Conservation (phyloP, 2,113 vertebrate species). For the Delphinapterus leucas region DNA sequence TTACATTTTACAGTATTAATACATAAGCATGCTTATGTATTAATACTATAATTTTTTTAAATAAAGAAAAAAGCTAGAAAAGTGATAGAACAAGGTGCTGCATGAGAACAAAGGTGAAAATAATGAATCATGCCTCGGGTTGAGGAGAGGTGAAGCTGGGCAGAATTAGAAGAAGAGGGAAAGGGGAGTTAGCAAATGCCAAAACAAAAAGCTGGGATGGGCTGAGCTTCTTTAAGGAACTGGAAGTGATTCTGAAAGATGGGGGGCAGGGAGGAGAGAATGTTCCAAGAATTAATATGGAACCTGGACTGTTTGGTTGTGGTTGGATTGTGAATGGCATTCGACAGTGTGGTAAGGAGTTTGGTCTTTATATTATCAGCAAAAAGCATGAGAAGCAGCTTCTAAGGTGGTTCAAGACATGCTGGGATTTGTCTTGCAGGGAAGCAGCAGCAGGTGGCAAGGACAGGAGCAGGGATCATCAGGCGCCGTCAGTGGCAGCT, state of each 20-base stretch:
- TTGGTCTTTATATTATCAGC: not conserved
- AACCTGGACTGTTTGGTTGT: not conserved
- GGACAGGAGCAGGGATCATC: not conserved
- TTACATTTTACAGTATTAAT: not conserved
- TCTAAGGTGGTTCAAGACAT: not conserved
- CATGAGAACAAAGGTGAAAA: not conserved
- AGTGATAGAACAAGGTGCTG: not conserved
- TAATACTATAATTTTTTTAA: not conserved
- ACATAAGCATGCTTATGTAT: not conserved
- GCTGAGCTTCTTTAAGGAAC: not conserved
- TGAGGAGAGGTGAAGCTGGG: not conserved
- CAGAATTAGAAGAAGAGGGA: not conserved
- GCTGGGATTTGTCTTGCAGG: not conserved
- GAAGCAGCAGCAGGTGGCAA: not conserved
- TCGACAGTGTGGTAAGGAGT: not conserved
- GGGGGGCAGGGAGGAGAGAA: not conserved
- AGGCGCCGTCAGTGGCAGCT: fast-evolving
- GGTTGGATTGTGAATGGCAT: not conserved
- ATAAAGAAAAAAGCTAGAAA: not conserved
- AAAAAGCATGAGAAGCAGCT: not conserved
- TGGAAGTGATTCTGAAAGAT: not conserved
- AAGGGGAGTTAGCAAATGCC: not conserved
- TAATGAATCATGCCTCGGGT: not conserved
- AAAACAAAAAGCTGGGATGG: not conserved
- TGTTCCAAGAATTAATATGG: not conserved